Evolutionary conservation across 2,113 vertebrate species (phyloP).

Genomic region (Argyrosomus japonicus): DNA sequence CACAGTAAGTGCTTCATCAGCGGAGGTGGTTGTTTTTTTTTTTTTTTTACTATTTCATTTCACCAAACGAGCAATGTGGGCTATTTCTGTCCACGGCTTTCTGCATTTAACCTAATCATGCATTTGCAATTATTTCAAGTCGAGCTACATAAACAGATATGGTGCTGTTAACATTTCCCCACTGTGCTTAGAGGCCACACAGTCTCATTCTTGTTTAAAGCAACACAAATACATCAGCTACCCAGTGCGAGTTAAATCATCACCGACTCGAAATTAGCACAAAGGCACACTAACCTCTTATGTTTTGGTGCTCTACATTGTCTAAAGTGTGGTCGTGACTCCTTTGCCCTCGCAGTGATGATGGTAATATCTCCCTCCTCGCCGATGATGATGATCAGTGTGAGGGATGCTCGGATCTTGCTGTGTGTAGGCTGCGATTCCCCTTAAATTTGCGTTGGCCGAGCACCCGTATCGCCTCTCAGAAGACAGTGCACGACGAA

Average conservation of each 20-base stretch:
- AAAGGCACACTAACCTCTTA: conserved; percentile 79
- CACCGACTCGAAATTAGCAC: neutral
- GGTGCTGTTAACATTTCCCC: conserved; percentile 31
- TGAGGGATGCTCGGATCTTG: conserved; percentile 73
- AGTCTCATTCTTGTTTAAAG: conserved; percentile 35
- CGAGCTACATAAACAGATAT: conserved; percentile 41
- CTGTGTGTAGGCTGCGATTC: conserved; percentile 80
- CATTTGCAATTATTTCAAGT: conserved; percentile 31
- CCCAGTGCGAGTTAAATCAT: neutral
- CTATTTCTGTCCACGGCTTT: conserved; percentile 17
- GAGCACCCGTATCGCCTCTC: conserved; percentile 75
- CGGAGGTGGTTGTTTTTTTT: conserved; percentile 16
- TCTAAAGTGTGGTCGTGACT: conserved; percentile 81
- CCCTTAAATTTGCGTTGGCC: conserved; percentile 72
- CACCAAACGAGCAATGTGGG: neutral
- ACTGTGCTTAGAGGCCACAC: conserved; percentile 52
- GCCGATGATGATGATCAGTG: conserved; percentile 67
- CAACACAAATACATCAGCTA: conserved; percentile 27
- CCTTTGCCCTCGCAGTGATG: conserved; percentile 80
- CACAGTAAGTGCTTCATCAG: conserved; percentile 34
- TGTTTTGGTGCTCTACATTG: conserved; percentile 78
- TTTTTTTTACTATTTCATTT: conserved; percentile 25
- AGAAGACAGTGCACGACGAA: conserved; percentile 73
- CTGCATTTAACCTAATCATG: conserved; percentile 25
- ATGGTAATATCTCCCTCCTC: conserved; percentile 77